These are phyloP conservation scores for Blera fallax DNA, from an alignment of 2,888 invertebrate genomes.

Conservation along the genomic window DNA sequence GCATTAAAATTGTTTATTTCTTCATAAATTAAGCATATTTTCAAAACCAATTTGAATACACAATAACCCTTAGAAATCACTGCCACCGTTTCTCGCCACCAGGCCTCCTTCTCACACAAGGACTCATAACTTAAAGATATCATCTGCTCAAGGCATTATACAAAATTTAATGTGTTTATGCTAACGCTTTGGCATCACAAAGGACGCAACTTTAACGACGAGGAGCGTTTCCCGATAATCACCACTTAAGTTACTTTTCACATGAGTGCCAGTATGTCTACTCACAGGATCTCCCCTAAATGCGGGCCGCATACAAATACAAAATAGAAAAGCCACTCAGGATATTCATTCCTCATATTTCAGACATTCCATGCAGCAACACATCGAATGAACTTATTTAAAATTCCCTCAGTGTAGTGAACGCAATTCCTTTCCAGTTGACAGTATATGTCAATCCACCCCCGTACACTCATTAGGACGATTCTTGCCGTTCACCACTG, in stretches of 20 bases:
- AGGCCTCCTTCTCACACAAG: background rate
- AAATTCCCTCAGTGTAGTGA: constrained; percentile 12
- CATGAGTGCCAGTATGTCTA: background rate
- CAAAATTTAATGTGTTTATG: constrained; percentile 22
- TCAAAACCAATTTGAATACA: constrained; percentile 14
- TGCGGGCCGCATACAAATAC: background rate
- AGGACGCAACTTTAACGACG: background rate
- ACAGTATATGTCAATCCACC: background rate
- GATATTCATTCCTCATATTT: background rate
- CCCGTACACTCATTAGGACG: background rate
- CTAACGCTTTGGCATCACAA: background rate
- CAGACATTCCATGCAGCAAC: background rate
- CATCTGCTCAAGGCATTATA: constrained; percentile 14
- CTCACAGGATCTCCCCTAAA: background rate
- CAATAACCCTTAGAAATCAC: constrained; percentile 27
- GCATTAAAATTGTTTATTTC: background rate
- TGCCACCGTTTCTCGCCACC: background rate
- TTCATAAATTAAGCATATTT: background rate
- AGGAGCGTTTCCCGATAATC: background rate
- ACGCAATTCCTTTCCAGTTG: background rate
- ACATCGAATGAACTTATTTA: constrained; percentile 3
- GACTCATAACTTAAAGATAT: constrained; percentile 24
- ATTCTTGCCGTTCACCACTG: background rate
- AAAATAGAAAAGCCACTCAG: background rate
- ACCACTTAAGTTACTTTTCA: constrained; percentile 1